A percentile compares a stretch with the other conserved stretches of the same genome.
phyloP scores from a whole-genome alignment of 2,888 invertebrate species.

The Heliconius sara region DNA sequence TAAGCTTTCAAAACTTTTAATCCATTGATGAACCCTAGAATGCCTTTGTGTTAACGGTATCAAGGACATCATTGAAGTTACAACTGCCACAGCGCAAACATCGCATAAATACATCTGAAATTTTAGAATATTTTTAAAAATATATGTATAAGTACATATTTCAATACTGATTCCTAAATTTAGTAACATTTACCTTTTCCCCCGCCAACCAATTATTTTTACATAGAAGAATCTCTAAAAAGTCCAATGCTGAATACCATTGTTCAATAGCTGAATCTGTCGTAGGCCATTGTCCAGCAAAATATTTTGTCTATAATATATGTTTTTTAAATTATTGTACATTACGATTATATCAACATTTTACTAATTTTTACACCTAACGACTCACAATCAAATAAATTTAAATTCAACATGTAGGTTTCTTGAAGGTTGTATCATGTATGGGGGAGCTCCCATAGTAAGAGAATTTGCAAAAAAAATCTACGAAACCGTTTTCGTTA shows the following conservation, averaged over 20 bases:
- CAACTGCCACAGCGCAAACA: constrained; percentile 72
- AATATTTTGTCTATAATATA: constrained; percentile 64
- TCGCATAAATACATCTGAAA: constrained; percentile 72
- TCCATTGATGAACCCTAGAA: constrained; percentile 69
- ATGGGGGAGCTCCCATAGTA: no score
- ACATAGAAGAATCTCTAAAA: constrained; percentile 61
- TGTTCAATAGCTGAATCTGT: constrained; percentile 52
- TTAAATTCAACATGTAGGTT: background rate
- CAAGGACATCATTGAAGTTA: constrained; percentile 72
- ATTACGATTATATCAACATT: background rate
- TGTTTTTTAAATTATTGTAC: background rate
- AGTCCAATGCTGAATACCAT: constrained; percentile 64
- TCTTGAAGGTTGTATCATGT: no score
- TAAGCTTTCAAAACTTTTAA: constrained; percentile 59
- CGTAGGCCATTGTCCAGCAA: constrained; percentile 59
- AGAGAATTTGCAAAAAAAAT: no score
- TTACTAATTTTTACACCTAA: background rate
- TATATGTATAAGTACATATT: background rate
- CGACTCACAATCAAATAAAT: background rate
- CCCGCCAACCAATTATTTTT: constrained; percentile 64
- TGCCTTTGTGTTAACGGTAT: constrained; percentile 66
- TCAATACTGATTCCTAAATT: background rate
- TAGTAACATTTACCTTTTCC: constrained; percentile 59
- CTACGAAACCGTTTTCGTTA: no score
- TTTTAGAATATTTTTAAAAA: constrained; percentile 27